Conservation (phyloP, 2,888 invertebrate genomes). For the Rosalia funebris region DNA sequence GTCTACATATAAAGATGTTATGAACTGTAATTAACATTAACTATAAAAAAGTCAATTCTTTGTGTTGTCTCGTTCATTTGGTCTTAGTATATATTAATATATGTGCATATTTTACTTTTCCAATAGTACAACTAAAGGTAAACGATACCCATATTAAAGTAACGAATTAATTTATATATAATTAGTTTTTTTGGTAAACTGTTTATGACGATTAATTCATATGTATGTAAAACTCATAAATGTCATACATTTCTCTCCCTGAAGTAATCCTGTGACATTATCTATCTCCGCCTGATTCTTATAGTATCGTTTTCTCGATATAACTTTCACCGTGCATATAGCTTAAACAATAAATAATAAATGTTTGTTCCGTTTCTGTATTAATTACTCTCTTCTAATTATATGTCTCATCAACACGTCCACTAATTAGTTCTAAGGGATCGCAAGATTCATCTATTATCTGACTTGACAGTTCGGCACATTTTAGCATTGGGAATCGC, state of each 20-base stretch:
- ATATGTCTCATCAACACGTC: constrained; percentile 28
- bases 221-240: too few species aligned
- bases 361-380: constrained; percentile 31
- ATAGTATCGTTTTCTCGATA: not conserved
- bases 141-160: too few species aligned
- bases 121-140: too few species aligned
- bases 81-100: too few species aligned
- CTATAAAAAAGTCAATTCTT: too few species aligned
- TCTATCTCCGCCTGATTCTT: not conserved
- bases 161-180: too few species aligned
- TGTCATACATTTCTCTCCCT: not conserved
- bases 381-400: constrained; percentile 33
- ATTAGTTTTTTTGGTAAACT: too few species aligned
- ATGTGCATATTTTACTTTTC: too few species aligned
- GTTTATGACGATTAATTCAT: too few species aligned
- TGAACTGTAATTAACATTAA: too few species aligned
- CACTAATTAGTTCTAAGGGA: constrained; percentile 29
- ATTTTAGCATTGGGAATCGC: constrained; percentile 40
- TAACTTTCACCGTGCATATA: not conserved
- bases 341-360: constrained; percentile 33
- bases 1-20: too few species aligned
- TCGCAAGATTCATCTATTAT: constrained; percentile 47
- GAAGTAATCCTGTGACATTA: not conserved
- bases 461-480: constrained; percentile 45
- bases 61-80: too few species aligned